Evolutionary conservation across 2,113 vertebrate species (phyloP).

Genomic region (Rhabdomys dilectus): DNA sequence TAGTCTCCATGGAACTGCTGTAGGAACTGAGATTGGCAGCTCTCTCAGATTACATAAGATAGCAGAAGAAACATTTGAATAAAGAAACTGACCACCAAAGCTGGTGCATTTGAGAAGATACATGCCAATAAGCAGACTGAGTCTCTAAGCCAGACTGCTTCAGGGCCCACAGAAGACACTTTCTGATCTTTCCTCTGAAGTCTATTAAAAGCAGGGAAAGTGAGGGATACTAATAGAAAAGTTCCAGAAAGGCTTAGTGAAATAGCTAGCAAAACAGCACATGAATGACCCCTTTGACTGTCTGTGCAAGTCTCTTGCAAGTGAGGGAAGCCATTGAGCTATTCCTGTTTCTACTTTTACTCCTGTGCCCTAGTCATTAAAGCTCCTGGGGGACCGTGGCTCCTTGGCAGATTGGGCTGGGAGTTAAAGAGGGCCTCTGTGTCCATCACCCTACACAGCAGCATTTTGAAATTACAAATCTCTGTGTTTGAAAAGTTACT

Average conservation of each 20-base stretch:
- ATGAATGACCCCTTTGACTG: conserved; percentile 36
- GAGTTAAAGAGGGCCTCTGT: conserved; percentile 17
- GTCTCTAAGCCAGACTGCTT: background rate
- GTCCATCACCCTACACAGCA: background rate
- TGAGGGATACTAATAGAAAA: conserved; percentile 34
- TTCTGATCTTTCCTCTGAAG: conserved; percentile 11
- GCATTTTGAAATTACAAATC: background rate
- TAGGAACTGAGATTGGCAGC: background rate
- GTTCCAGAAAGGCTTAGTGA: conserved; percentile 56
- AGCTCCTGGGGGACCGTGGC: conserved; percentile 11
- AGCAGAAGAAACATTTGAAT: background rate
- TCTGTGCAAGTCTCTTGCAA: conserved; percentile 1
- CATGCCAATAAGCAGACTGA: background rate
- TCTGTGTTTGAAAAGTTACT: background rate
- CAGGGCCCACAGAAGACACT: background rate
- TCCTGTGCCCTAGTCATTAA: conserved; percentile 64
- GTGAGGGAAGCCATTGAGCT: conserved; percentile 49
- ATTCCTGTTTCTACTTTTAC: conserved; percentile 47
- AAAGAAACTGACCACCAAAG: background rate
- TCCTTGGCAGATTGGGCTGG: background rate
- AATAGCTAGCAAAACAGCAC: conserved; percentile 45
- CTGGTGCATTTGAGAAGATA: background rate
- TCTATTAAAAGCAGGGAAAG: conserved; percentile 2
- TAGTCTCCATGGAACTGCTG: background rate
- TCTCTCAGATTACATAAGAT: background rate